These are phyloP conservation scores for Macrotrachela quadricornifera DNA, from an alignment of 1,140 invertebrate species.

Conservation along the genomic window DNA sequence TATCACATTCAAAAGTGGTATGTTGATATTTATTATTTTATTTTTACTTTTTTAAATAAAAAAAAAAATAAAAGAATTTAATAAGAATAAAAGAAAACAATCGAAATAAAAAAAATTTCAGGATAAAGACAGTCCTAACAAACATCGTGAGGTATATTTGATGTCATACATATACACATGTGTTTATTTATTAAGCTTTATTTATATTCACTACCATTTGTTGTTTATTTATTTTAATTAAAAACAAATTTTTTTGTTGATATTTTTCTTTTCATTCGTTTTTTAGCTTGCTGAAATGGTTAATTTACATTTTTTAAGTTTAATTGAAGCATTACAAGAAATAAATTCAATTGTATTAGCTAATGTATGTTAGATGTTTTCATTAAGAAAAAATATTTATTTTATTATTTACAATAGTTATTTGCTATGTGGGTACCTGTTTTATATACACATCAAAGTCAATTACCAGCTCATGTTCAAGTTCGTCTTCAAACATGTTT, in stretches of 20 bases:
- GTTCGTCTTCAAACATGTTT: conserved; percentile 3
- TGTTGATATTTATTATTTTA: conserved; percentile 16
- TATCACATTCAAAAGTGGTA: conserved; percentile 75
- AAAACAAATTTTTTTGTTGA: too few relatives aligned
- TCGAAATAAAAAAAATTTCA: too few relatives aligned
- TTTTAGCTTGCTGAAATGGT: conserved; percentile 79
- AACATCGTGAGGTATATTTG: too few relatives aligned
- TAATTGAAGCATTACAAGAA: conserved; percentile 81
- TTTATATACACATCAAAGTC: conserved; percentile 59
- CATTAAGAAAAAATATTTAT: too few relatives aligned
- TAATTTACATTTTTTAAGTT: conserved; percentile 78
- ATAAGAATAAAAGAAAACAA: neutral
- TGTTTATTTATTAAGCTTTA: too few relatives aligned
- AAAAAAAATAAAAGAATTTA: neutral
- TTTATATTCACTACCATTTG: too few relatives aligned
- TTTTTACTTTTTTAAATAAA: neutral
- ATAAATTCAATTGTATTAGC: conserved; percentile 70
- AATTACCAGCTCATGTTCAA: conserved; percentile 34
- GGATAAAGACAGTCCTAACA: too few relatives aligned
- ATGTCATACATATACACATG: too few relatives aligned
- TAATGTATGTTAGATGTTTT: conserved; percentile 18
- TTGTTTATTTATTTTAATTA: too few relatives aligned
- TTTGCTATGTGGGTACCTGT: conserved; percentile 55
- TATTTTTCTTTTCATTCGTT: conserved; percentile 9
- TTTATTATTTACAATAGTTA: conserved; percentile 17